Evolutionary conservation across 1,140 invertebrate species (phyloP).

Genomic region (Drosophila sp.): DNA sequence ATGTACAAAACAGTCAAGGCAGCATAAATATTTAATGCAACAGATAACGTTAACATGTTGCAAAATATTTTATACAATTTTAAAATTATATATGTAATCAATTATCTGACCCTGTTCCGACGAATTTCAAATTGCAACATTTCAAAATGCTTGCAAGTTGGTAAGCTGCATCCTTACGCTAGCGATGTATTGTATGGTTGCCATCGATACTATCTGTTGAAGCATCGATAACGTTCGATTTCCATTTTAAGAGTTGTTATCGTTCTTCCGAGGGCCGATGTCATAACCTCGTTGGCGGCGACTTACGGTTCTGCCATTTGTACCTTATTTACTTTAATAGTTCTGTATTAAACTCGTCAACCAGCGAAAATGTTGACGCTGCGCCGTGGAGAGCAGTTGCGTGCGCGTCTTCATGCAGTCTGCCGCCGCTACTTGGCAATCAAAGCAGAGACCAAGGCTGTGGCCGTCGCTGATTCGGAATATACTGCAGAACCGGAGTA

Average conservation of each 20-base stretch:
- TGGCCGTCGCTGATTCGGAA: slow-evolving; percentile 39
- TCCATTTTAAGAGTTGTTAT: slow-evolving; percentile 2
- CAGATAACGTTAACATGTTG: background rate
- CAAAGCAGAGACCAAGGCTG: slow-evolving; percentile 34
- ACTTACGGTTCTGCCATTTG: slow-evolving; percentile 7
- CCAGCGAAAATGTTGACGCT: slow-evolving; percentile 47
- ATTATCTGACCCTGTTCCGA: too few species aligned
- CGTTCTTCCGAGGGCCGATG: slow-evolving; percentile 28
- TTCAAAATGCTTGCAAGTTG: too few species aligned
- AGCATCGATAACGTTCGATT: slow-evolving; percentile 14
- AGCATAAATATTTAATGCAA: background rate
- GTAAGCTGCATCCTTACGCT: slow-evolving; percentile 1
- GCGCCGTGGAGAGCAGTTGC: slow-evolving; percentile 47
- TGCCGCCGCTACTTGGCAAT: slow-evolving; percentile 32
- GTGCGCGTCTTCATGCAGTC: slow-evolving; percentile 39
- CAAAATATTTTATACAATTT: background rate
- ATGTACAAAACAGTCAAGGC: too few species aligned
- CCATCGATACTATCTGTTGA: background rate
- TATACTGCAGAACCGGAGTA: slow-evolving; percentile 86
- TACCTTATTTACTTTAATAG: slow-evolving; percentile 28
- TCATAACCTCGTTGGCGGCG: slow-evolving; percentile 56
- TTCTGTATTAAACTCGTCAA: slow-evolving; percentile 36
- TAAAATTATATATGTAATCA: too few species aligned
- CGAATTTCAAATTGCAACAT: too few species aligned
- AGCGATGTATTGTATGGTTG: background rate